Conservation (phyloP, 2,888 invertebrate species). For the Torymus auratus region DNA sequence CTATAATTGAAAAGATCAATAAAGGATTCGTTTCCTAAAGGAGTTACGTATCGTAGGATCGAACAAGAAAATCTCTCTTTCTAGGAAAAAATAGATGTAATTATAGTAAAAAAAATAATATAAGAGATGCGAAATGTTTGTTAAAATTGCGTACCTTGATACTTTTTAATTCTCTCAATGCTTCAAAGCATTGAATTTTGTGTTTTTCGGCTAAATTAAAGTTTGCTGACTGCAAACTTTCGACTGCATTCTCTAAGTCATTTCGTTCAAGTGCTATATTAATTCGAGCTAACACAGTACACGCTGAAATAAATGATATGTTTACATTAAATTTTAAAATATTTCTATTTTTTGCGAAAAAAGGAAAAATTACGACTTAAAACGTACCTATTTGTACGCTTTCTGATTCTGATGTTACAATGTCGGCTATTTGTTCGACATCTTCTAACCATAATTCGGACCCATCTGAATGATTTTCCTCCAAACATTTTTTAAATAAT, state of each 20-base stretch:
- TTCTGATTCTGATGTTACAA: slow-evolving; percentile 77
- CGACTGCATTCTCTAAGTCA: slow-evolving; percentile 64
- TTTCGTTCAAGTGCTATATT: slow-evolving; percentile 67
- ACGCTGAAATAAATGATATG: slow-evolving; percentile 62
- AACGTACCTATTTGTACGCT: slow-evolving; percentile 76
- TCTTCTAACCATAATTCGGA: slow-evolving; percentile 82
- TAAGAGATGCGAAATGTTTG: neutral
- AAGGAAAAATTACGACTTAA: slow-evolving; percentile 66
- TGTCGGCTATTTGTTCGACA: slow-evolving; percentile 77
- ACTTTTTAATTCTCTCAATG: slow-evolving; percentile 61
- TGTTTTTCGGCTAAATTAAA: slow-evolving; percentile 63
- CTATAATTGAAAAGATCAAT: slow-evolving; percentile 67
- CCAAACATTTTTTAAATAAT: slow-evolving; percentile 78
- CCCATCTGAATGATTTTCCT: slow-evolving; percentile 77
- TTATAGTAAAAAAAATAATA: neutral
- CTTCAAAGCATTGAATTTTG: slow-evolving; percentile 63
- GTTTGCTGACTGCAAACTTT: slow-evolving; percentile 64
- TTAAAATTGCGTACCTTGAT: slow-evolving; percentile 53
- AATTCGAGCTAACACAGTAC: slow-evolving; percentile 66
- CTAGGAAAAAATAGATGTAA: slow-evolving; percentile 58
- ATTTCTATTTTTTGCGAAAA: neutral
- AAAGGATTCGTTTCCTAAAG: slow-evolving; percentile 66
- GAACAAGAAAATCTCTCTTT: slow-evolving; percentile 63
- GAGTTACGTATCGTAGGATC: slow-evolving; percentile 67
- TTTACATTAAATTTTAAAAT: too few species aligned